Percentiles rank a stretch among this genome's conserved stretches.
Conservation (phyloP, 2,888 invertebrate species). For the Drosophila falleni region DNA sequence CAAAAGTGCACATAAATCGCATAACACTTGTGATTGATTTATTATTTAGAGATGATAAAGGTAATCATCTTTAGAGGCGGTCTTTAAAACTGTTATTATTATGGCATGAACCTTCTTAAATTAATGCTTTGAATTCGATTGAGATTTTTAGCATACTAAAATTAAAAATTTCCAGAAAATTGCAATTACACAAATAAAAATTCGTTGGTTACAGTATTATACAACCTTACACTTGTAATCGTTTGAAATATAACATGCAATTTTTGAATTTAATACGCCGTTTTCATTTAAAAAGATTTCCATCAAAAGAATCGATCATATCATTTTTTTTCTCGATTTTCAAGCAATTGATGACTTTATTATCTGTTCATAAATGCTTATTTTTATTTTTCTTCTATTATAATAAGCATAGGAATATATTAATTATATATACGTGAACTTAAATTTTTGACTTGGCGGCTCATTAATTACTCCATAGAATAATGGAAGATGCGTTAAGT, state of each 20-base stretch:
- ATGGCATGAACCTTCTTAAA: too few species aligned
- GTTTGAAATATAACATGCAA: neutral
- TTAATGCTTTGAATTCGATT: neutral
- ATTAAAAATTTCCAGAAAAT: neutral
- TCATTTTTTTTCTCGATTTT: too few species aligned
- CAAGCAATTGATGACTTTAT: too few species aligned
- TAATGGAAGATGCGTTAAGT: neutral
- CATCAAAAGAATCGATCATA: too few species aligned
- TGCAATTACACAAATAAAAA: neutral
- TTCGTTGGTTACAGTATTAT: neutral
- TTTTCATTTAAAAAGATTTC: too few species aligned
- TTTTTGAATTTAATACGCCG: too few species aligned
- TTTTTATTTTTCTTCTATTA: too few species aligned
- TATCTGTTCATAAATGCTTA: too few species aligned
- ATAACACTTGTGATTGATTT: neutral
- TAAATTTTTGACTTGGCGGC: neutral
- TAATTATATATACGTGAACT: too few species aligned
- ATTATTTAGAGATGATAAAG: neutral
- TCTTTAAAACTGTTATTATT: neutral
- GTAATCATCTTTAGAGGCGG: neutral
- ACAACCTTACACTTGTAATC: neutral
- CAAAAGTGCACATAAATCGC: neutral
- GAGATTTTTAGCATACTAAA: neutral
- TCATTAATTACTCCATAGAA: slow-evolving; percentile 5
- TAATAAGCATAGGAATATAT: too few species aligned